Percentiles rank a stretch among this genome's conserved stretches.
Evolutionary conservation across 2,888 invertebrate species (phyloP).

Genomic region (Tryphoninae sp.): DNA sequence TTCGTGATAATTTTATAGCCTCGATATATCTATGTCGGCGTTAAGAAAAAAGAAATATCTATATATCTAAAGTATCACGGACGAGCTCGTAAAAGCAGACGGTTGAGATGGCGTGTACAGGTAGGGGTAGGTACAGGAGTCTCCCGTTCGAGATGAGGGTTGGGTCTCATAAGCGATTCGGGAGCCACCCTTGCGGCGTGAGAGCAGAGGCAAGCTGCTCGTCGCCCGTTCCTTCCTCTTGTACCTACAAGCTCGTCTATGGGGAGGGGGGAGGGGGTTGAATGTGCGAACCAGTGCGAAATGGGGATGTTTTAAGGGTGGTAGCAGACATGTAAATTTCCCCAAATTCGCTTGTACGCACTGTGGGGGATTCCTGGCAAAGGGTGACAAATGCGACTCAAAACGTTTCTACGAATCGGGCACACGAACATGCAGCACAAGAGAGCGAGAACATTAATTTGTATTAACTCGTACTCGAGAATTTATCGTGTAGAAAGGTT

Average conservation of each 20-base stretch:
- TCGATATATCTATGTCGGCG: neutral
- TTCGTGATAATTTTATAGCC: neutral
- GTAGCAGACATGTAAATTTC: constrained; percentile 23
- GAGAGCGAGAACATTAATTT: too few relatives aligned
- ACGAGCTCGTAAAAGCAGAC: constrained; percentile 13
- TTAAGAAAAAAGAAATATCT: neutral
- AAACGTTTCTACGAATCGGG: neutral
- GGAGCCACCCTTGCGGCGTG: constrained; percentile 45
- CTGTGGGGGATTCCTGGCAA: neutral
- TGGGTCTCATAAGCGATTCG: constrained; percentile 47
- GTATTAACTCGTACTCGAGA: too few relatives aligned
- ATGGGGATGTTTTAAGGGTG: constrained; percentile 4
- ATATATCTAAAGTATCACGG: neutral
- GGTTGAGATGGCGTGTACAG: constrained; percentile 8
- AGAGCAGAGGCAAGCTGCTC: constrained; percentile 38
- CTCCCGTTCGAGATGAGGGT: constrained; percentile 16
- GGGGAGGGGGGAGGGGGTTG: neutral
- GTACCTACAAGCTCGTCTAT: constrained; percentile 35
- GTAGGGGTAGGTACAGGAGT: constrained; percentile 18
- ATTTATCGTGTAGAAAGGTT: too few relatives aligned
- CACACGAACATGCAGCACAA: too few relatives aligned
- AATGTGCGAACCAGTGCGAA: constrained; percentile 10
- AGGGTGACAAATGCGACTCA: constrained; percentile 5
- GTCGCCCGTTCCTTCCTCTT: constrained; percentile 13
- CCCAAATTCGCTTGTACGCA: constrained; percentile 2